These are phyloP conservation scores for Cistogaster globosa DNA, from an alignment of 2,888 invertebrate genomes.

Conservation along the genomic window DNA sequence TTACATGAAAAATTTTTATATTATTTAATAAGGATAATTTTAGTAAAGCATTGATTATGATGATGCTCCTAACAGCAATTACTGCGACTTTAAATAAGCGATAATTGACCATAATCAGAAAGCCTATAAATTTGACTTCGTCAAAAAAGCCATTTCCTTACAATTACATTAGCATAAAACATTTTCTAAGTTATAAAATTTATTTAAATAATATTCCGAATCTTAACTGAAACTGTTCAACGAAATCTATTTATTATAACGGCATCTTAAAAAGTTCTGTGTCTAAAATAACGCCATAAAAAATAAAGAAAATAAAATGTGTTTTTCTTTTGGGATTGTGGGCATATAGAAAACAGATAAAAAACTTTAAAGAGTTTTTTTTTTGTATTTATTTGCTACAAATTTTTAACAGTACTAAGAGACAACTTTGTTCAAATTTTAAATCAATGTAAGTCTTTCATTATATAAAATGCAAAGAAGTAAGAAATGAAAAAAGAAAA, in stretches of 20 bases:
- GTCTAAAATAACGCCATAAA: neutral
- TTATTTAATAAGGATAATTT: too few relatives aligned
- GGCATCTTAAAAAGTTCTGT: neutral
- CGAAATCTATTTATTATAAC: neutral
- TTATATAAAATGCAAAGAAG: neutral
- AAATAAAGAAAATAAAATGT: neutral
- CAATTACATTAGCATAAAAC: neutral
- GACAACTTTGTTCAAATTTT: constrained; percentile 38
- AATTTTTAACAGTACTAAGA: constrained; percentile 41
- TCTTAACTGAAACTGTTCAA: neutral
- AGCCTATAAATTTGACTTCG: too few relatives aligned
- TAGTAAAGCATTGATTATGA: too few relatives aligned
- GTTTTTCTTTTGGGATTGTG: neutral
- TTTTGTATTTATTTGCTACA: neutral
- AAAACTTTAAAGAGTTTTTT: neutral
- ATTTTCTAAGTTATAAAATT: neutral
- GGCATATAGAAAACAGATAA: neutral
- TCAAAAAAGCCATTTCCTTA: too few relatives aligned
- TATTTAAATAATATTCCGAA: neutral
- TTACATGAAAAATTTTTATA: too few relatives aligned
- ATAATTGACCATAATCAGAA: too few relatives aligned
- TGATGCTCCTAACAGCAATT: too few relatives aligned
- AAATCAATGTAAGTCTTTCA: constrained; percentile 44
- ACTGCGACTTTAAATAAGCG: too few relatives aligned
- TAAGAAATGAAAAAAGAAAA: too few relatives aligned